Evolutionary conservation across 2,113 vertebrate species (phyloP).

Genomic region (Scatophagus argus): DNA sequence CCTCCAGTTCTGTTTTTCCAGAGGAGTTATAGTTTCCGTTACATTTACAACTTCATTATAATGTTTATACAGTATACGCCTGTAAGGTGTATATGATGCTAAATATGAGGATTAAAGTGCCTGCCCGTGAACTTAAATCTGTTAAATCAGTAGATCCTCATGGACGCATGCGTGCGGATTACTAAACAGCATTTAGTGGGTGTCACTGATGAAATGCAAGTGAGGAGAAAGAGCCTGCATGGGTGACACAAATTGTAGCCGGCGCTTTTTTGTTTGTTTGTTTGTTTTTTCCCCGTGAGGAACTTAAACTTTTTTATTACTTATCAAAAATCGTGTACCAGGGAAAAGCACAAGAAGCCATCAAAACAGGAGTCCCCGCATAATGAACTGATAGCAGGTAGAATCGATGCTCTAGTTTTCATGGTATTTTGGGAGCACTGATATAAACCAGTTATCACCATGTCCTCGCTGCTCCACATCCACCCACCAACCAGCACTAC

Average conservation of each 20-base stretch:
- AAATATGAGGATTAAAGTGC: neutral
- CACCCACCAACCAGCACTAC: conserved; percentile 43
- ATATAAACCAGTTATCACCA: conserved; percentile 38
- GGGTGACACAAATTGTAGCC: neutral
- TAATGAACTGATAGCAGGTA: conserved; percentile 47
- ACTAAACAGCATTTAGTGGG: neutral
- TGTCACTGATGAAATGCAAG: neutral
- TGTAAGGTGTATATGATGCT: neutral
- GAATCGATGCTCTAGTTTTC: conserved; percentile 46
- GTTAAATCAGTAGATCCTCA: neutral
- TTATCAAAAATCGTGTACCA: neutral
- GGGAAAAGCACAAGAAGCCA: neutral
- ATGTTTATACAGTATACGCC: neutral
- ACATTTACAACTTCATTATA: neutral
- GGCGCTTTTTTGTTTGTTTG: neutral
- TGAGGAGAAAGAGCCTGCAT: too few relatives aligned
- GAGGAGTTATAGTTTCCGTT: neutral
- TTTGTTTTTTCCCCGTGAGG: too few relatives aligned
- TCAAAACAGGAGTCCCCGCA: neutral
- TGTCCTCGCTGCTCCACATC: conserved; percentile 52
- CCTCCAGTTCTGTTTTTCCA: neutral
- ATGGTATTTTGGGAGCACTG: conserved; percentile 21
- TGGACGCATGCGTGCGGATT: neutral
- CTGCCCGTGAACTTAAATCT: neutral
- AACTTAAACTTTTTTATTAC: neutral